phyloP scores from a whole-genome alignment of 2,797 vertebrate genomes.

The Esox lucius region DNA sequence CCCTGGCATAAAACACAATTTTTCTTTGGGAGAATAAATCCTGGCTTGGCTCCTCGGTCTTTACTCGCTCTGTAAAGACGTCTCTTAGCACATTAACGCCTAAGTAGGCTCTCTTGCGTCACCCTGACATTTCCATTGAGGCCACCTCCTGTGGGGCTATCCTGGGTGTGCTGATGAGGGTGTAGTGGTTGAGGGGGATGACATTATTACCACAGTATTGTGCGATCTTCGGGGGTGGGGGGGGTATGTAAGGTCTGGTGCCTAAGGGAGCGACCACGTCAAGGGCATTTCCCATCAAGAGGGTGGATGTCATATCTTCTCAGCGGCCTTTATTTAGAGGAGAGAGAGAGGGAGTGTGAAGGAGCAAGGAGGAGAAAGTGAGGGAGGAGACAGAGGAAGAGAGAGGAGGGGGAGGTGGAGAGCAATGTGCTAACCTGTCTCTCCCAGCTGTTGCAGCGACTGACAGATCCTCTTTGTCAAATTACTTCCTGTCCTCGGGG shows the following conservation, averaged over 20 bases:
- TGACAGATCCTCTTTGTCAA: constrained; percentile 61
- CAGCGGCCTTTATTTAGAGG: constrained; percentile 31
- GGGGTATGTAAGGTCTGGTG: constrained; percentile 2
- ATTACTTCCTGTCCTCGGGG: constrained; percentile 54
- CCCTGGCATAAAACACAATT: neutral
- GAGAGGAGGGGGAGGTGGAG: constrained; percentile 32
- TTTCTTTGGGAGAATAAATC: neutral
- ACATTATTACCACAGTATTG: constrained; percentile 61
- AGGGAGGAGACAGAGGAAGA: neutral
- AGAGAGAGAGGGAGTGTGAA: constrained; percentile 11
- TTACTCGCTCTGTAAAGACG: neutral
- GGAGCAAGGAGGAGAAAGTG: neutral
- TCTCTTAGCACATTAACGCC: constrained; percentile 30
- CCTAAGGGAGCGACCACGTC: constrained; percentile 44
- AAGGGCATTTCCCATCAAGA: constrained; percentile 62
- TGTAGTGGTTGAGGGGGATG: constrained; percentile 38
- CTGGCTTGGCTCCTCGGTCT: neutral
- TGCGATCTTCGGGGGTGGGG: constrained; percentile 51
- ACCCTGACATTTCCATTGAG: constrained; percentile 64
- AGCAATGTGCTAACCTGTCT: constrained; percentile 45
- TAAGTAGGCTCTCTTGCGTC: constrained; percentile 45
- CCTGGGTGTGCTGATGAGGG: constrained; percentile 25
- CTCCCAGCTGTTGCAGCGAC: constrained; percentile 61
- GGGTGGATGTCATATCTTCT: constrained; percentile 52
- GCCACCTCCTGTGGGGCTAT: constrained; percentile 32